Conservation (phyloP, 2,888 invertebrate species). For the Cabera pusaria region DNA sequence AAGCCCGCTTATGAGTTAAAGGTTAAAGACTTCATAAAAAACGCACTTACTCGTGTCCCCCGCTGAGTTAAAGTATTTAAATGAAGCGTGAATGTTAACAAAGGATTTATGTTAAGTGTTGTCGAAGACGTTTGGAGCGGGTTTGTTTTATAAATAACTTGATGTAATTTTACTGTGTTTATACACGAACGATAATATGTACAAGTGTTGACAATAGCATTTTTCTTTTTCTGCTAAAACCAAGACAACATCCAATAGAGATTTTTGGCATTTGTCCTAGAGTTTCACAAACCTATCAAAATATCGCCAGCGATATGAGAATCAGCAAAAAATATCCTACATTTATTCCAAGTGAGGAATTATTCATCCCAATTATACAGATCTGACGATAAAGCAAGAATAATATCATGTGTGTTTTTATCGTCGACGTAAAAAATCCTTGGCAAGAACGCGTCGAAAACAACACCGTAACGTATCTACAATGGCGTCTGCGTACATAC, state of each 20-base stretch:
- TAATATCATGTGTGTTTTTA: conserved; percentile 20
- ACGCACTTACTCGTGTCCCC: conserved; percentile 59
- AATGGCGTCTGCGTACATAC: conserved; percentile 27
- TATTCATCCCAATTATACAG: conserved; percentile 16
- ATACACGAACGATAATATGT: no score
- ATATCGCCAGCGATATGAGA: no score
- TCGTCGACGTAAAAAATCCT: conserved; percentile 28
- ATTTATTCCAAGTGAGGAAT: conserved; percentile 4
- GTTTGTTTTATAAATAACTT: conserved; percentile 34
- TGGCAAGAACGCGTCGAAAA: conserved; percentile 53
- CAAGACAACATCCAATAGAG: no score
- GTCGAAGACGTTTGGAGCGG: conserved; percentile 38
- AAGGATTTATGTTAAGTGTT: conserved; percentile 46
- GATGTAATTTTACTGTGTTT: conserved; percentile 3
- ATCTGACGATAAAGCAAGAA: conserved; percentile 13
- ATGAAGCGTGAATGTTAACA: conserved; percentile 57
- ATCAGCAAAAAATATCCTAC: not conserved
- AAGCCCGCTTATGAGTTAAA: conserved; percentile 69
- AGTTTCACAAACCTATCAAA: no score
- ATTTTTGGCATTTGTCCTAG: no score
- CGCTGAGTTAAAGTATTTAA: conserved; percentile 63
- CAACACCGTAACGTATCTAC: conserved; percentile 47
- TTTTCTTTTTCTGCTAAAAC: no score
- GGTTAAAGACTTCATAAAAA: conserved; percentile 76
- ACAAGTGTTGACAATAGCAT: no score